Evolutionary conservation across 2,113 vertebrate genomes (phyloP), one percentile per base, ranked within the genome.

Genomic region (Panthera tigris): DNA sequence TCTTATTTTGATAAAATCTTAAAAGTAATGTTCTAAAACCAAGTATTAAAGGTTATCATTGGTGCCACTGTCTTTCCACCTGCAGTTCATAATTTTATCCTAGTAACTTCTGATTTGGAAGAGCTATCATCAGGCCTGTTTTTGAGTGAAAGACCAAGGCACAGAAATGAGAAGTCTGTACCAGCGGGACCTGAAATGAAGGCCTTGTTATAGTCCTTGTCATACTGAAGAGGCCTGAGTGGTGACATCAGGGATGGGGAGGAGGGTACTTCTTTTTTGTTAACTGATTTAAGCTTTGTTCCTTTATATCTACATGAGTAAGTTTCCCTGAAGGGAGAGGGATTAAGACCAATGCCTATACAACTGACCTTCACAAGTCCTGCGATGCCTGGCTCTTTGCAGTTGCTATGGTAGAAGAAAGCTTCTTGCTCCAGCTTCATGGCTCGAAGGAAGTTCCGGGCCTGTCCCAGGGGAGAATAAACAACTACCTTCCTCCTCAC

Each of bases 361-460:
- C 13, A 29, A 36, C 99, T 98, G 68, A 99, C 99, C 99, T 99
- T 99, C 97, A 99, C 98, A 39, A 99, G 74, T 84, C 99, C 99
- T 63, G 99, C 99, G 0, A 99, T 99, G 50, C 99, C 99, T 1
- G 99, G 99, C 74, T 99, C 99, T 97, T 99, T 99, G 95, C 99
- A 99, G 99, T 99, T 99, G 93, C 99, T 99, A 98, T 99, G 99
- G 98, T 99, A 99, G 98, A 99, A 99, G 98, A 99, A 99, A 10
- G 99, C 99, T 96, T 98, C 93, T 85, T 99, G 99, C 14, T 99
- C 99, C 16, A 98, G 95, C 94, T 99, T 99, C 99, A 99, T 99
- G 97, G 99, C 99, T 96, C 99, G 99, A 98, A 99, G 99, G 96
- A 99, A 99, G 97, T 99, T 99, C 69, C 99, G 99, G 41, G 99